phyloP scores from a whole-genome alignment of 1,140 invertebrate species.

The Drosophila truncata region DNA sequence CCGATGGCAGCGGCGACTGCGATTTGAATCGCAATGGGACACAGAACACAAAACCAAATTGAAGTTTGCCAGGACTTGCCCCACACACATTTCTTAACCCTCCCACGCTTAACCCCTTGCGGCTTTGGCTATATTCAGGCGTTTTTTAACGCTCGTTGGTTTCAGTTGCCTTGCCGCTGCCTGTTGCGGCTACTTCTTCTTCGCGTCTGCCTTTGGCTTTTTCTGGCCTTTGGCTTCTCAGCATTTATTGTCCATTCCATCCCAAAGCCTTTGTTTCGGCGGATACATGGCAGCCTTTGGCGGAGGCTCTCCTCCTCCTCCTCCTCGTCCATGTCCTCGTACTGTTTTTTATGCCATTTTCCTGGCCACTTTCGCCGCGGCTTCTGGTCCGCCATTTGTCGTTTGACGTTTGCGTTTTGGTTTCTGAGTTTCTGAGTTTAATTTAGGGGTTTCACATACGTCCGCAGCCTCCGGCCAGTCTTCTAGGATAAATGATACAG shows the following conservation, averaged over 20 bases:
- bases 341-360: constrained; percentile 30
- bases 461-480: constrained; percentile 30
- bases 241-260: constrained; percentile 36
- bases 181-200: constrained; percentile 61
- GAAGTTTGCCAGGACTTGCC: constrained; percentile 64
- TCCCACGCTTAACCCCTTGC: constrained; percentile 14
- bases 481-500: background rate
- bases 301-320: background rate
- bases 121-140: constrained; percentile 28
- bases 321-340: background rate
- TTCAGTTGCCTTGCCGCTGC: constrained; percentile 49
- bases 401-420: constrained; percentile 34
- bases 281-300: constrained; percentile 32
- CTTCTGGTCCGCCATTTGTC: constrained; percentile 38
- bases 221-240: constrained; percentile 57
- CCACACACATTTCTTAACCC: constrained; percentile 8
- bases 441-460: constrained; percentile 69
- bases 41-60: constrained; percentile 68
- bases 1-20: constrained; percentile 61
- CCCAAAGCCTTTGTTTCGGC: constrained; percentile 29
- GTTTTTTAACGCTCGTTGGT: constrained; percentile 72
- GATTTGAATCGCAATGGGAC: constrained; percentile 80
- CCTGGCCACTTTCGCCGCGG: constrained; percentile 29
- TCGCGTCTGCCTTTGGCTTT: constrained; percentile 29
- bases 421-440: constrained; percentile 63